phyloP scores from a whole-genome alignment of 92 coral and sea anemone species.

The Parazoanthus atlanticus region DNA sequence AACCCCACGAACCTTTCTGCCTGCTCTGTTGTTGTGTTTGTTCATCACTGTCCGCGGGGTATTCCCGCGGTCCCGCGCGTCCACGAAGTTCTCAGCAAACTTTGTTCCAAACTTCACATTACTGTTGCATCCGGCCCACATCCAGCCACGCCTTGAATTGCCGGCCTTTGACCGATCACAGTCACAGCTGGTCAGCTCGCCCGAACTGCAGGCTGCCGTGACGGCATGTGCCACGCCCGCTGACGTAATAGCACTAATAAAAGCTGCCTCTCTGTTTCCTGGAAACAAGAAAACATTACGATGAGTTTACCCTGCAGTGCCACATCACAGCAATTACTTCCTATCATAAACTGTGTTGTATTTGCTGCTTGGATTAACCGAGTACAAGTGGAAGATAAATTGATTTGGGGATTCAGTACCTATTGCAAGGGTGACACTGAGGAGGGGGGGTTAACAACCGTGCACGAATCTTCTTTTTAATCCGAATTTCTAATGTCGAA shows the following conservation, averaged over 20 bases:
- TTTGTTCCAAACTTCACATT: constrained; percentile 85
- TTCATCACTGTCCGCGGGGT: constrained; percentile 84
- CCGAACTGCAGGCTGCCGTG: constrained; percentile 85
- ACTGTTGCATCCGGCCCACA: constrained; percentile 97
- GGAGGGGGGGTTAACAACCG: fast-evolving
- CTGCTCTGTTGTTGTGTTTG: constrained; percentile 91
- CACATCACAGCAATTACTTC: no score
- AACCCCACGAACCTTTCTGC: constrained; percentile 72
- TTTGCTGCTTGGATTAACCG: no score
- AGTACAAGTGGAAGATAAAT: no score
- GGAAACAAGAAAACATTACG: not conserved
- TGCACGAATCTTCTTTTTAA: no score
- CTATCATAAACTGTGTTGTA: no score
- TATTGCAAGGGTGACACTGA: no score
- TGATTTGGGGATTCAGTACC: no score
- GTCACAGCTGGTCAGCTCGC: constrained; percentile 84
- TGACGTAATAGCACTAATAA: constrained; percentile 92
- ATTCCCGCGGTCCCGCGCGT: constrained; percentile 78
- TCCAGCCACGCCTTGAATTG: constrained; percentile 79
- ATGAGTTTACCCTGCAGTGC: no score
- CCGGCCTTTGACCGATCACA: constrained; percentile 85
- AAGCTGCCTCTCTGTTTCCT: constrained; percentile 95
- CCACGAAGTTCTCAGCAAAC: constrained; percentile 89
- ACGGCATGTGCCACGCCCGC: constrained; percentile 96
- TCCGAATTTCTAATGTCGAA: no score